Evolutionary conservation across 2,113 vertebrate genomes (phyloP).

Genomic region (Micronycteris hirsuta): DNA sequence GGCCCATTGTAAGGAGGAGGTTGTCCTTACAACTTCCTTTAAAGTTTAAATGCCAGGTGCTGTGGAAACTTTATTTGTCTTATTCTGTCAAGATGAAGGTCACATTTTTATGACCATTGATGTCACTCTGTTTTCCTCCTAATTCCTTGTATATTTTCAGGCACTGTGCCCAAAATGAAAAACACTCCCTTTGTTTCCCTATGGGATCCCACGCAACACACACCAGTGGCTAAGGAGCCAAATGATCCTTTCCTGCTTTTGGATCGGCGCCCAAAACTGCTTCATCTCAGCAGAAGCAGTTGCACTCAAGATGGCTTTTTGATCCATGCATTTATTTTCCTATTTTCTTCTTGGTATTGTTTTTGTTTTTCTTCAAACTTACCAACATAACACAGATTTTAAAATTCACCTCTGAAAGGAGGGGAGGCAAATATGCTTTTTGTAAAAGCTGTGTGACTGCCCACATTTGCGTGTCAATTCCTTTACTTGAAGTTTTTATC

Average conservation of each 20-base stretch:
- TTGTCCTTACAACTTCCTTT: constrained; percentile 77
- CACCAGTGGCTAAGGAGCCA: constrained; percentile 68
- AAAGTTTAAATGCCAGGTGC: constrained; percentile 77
- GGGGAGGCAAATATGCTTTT: constrained; percentile 38
- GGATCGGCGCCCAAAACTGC: constrained; percentile 62
- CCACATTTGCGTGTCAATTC: constrained; percentile 35
- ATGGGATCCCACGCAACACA: constrained; percentile 56
- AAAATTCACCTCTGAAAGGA: constrained; percentile 10
- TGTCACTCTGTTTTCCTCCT: constrained; percentile 80
- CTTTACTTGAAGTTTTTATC: constrained; percentile 39
- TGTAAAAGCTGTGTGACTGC: constrained; percentile 23
- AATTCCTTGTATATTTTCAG: constrained; percentile 72
- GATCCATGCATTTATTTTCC: constrained; percentile 66
- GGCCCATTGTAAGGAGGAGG: constrained; percentile 63
- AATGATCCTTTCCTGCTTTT: constrained; percentile 67
- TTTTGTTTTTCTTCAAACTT: constrained; percentile 63
- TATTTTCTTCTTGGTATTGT: constrained; percentile 55
- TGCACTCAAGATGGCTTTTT: constrained; percentile 68
- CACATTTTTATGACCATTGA: constrained; percentile 81
- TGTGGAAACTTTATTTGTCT: constrained; percentile 80
- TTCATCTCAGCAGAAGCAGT: constrained; percentile 62
- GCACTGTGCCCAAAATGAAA: constrained; percentile 67
- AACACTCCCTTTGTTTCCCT: constrained; percentile 77
- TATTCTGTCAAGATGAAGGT: constrained; percentile 80
- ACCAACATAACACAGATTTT: constrained; percentile 38